Evolutionary conservation across 2,888 invertebrate genomes (phyloP).

Genomic region (Pyrrhia umbra): DNA sequence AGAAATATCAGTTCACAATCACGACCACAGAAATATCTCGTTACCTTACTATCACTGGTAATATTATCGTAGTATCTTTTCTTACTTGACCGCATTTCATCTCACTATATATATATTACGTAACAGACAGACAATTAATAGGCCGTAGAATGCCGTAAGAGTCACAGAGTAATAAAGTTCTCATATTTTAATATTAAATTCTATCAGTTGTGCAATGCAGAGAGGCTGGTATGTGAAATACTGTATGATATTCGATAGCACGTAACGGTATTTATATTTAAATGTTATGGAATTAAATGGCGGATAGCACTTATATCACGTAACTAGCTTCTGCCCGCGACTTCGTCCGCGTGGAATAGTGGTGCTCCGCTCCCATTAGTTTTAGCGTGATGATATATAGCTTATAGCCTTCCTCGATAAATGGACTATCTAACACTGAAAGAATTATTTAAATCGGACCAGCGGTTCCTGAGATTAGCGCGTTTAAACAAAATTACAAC

Average conservation of each 20-base stretch:
- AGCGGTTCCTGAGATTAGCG: too few species aligned
- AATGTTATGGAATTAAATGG: constrained; percentile 19
- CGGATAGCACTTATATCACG: background rate
- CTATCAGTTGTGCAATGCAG: constrained; percentile 25
- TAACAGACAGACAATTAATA: constrained; percentile 40
- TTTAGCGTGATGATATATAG: too few species aligned
- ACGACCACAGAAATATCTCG: background rate
- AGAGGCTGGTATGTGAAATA: constrained; percentile 29
- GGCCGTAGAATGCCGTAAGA: constrained; percentile 36
- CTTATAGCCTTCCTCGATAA: too few species aligned
- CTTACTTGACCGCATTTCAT: constrained; percentile 39
- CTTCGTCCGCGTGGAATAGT: too few species aligned
- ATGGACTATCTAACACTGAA: too few species aligned
- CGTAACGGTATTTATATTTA: constrained; percentile 34
- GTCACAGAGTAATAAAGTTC: constrained; percentile 24
- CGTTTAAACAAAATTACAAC: too few species aligned
- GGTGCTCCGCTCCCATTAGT: too few species aligned
- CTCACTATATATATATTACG: constrained; percentile 16
- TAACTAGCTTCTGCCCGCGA: too few species aligned
- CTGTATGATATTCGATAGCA: constrained; percentile 9
- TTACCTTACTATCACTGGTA: background rate
- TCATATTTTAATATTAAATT: constrained; percentile 16
- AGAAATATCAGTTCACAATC: too few species aligned
- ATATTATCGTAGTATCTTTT: constrained; percentile 26
- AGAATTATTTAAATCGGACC: too few species aligned